A percentile compares a stretch with the other conserved stretches of the same genome.
These are phyloP conservation scores for Micromys minutus DNA, from an alignment of 2,113 vertebrate species.

Conservation along the genomic window DNA sequence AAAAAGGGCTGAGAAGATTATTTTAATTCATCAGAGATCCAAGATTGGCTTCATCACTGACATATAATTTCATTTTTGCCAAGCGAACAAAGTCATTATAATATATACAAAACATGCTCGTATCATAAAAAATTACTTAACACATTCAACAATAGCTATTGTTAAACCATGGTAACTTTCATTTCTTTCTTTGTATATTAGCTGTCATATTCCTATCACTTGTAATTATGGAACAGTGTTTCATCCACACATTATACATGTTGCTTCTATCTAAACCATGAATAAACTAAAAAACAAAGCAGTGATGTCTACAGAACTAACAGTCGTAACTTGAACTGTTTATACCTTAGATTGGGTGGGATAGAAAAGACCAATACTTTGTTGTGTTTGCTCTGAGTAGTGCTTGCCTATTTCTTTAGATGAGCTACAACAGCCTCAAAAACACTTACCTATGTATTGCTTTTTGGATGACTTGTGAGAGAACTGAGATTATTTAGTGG, in stretches of 20 bases:
- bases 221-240: not conserved
- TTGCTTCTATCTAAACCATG: not conserved
- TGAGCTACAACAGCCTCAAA: not conserved
- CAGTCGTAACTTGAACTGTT: not conserved
- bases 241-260: not conserved
- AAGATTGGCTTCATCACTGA: slow-evolving; percentile 43
- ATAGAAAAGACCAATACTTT: not conserved
- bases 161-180: not conserved
- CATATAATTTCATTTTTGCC: slow-evolving; percentile 19
- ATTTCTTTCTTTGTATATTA: not conserved
- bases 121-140: not conserved
- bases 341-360: not conserved
- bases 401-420: not conserved
- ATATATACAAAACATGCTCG: not conserved
- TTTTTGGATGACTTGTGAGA: not conserved
- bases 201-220: not conserved
- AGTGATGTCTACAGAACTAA: not conserved
- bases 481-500: not conserved
- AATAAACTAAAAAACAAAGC: not conserved
- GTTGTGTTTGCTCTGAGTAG: not conserved
- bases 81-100: slow-evolving; percentile 33
- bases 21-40: not conserved
- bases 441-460: not conserved
- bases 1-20: not conserved
- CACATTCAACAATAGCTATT: not conserved